Conservation (phyloP, 2,797 vertebrate genomes). For the Linurgus olivaceus region DNA sequence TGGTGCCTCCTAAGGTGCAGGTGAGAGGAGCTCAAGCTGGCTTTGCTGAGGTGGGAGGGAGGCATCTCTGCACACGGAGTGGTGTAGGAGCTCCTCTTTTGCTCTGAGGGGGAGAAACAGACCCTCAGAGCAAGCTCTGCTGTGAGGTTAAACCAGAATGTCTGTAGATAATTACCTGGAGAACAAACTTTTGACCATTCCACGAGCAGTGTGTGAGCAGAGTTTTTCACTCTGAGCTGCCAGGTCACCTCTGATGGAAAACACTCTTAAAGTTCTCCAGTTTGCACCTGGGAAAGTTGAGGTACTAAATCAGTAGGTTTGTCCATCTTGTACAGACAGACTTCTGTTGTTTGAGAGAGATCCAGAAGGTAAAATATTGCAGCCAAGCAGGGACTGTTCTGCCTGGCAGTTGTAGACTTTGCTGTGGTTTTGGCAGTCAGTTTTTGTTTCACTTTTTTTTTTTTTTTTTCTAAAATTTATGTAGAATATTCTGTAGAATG, state of each 20-base stretch:
- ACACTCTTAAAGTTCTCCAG: background rate
- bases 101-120: background rate
- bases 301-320: background rate
- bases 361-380: background rate
- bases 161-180: background rate
- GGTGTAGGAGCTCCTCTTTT: background rate
- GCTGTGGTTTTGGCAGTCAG: background rate
- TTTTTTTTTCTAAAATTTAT: background rate
- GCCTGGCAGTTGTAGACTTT: background rate
- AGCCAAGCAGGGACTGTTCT: background rate
- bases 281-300: background rate
- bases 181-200: background rate
- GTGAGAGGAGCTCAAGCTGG: background rate
- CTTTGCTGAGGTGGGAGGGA: background rate
- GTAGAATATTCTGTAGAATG: background rate
- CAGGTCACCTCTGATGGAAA: background rate
- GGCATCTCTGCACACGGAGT: background rate
- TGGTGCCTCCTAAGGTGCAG: background rate
- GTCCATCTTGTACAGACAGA: background rate
- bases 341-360: background rate
- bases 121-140: background rate
- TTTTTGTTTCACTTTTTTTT: background rate
- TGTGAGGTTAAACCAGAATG: background rate
- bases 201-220: background rate
- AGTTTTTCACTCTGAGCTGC: background rate